Evolutionary conservation across 1,140 invertebrate species (phyloP).

Genomic region (Odontomachus brunneus): DNA sequence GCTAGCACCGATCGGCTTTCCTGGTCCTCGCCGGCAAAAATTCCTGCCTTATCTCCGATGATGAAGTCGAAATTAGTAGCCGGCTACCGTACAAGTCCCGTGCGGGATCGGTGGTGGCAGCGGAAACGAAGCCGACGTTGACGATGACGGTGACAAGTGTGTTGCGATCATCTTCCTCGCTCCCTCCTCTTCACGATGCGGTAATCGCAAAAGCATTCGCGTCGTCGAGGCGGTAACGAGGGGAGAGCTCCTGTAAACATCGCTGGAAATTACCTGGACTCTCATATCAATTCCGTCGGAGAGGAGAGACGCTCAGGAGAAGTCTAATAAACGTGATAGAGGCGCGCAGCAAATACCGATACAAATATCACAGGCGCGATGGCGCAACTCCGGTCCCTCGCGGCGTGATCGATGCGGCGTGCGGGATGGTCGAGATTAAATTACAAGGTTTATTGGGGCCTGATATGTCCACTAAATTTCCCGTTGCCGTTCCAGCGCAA

Average conservation of each 20-base stretch:
- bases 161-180: background rate
- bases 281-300: background rate
- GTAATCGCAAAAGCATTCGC: background rate
- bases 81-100: constrained; percentile 82
- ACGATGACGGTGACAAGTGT: background rate
- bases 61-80: constrained; percentile 85
- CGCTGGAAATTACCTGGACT: background rate
- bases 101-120: constrained; percentile 19
- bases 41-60: constrained; percentile 82
- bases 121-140: constrained; percentile 41
- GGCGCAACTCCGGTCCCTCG: background rate
- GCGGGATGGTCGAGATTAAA: background rate
- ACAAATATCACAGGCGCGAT: background rate
- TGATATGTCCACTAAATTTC: constrained; percentile 21
- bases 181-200: background rate
- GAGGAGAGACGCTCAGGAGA: background rate
- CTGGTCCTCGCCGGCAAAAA: constrained; percentile 79
- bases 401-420: too few species aligned
- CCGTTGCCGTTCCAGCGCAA: background rate
- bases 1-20: constrained; percentile 65
- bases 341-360: background rate
- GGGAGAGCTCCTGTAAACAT: background rate
- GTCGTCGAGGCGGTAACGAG: too few species aligned
- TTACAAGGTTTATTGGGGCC: background rate
- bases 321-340: background rate